phyloP scores from a whole-genome alignment of 1,140 invertebrate species.

The Bacillus rossius region DNA sequence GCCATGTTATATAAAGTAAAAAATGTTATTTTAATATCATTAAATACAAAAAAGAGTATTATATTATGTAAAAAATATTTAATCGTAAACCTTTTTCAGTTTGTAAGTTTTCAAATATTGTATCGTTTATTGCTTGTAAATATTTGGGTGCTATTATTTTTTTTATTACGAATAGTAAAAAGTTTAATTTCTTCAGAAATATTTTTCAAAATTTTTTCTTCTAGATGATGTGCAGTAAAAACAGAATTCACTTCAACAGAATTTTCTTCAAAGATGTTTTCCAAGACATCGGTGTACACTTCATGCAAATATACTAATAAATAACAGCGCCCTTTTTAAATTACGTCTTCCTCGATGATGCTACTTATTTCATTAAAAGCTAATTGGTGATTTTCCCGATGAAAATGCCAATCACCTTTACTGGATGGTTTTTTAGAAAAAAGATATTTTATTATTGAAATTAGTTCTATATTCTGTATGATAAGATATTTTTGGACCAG shows the following conservation, averaged over 20 bases:
- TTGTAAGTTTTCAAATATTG: background rate
- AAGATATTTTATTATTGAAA: conserved; percentile 14
- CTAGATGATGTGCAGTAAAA: conserved; percentile 20
- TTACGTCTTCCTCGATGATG: conserved; percentile 23
- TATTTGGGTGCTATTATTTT: too few relatives aligned
- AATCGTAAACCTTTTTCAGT: too few relatives aligned
- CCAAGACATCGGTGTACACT: conserved; percentile 16
- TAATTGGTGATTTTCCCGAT: conserved; percentile 20
- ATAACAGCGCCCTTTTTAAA: conserved; percentile 21
- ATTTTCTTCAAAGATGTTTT: background rate
- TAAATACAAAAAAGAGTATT: too few relatives aligned
- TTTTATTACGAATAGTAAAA: too few relatives aligned
- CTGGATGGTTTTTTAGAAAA: conserved; percentile 6
- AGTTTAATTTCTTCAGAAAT: conserved; percentile 14
- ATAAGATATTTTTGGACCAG: conserved; percentile 13
- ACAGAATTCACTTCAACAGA: background rate
- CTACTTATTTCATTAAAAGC: conserved; percentile 24
- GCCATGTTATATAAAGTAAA: too few relatives aligned
- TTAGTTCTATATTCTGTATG: conserved; percentile 7
- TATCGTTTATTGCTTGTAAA: too few relatives aligned
- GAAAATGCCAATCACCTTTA: conserved; percentile 18
- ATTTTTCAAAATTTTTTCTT: conserved; percentile 20
- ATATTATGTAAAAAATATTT: too few relatives aligned
- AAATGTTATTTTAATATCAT: too few relatives aligned
- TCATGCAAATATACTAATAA: conserved; percentile 21